Evolutionary conservation across 2,113 vertebrate species (phyloP), one percentile per base, ranked within the genome.

Genomic region (Agelaius phoeniceus): DNA sequence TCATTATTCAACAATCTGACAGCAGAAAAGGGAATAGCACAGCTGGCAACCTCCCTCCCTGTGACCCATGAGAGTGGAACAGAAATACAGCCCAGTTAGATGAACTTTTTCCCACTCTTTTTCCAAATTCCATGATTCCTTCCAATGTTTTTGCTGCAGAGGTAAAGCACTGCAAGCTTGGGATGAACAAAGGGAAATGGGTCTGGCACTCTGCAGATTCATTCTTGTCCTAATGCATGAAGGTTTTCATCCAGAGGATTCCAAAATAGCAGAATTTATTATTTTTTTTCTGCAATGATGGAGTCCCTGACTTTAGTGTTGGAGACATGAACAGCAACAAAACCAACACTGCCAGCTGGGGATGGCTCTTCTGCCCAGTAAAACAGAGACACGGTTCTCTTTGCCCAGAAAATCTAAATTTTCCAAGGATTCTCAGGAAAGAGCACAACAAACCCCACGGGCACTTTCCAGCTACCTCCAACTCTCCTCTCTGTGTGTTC

Each of bases 1-100:
- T 28, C 94, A 92, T 95, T 65, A 87, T n/a, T 94, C 92, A 96
- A 46, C 26, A 46, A 1, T 66, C 57, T 96, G 94, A 96, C 92
- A 95, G 85, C 6, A 17, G 62, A 77, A 74, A 90, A 95, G 87
- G 65, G 61, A 92, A 27, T 4, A 75, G n/a, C 93, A 81, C 41
- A 63, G 73, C 8, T 67, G 72, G 55, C 0, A 28, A 41, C 76
- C 68, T 96, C 79, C 59, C 49, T 82, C 77, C 49, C 89, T 46
- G 21, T 4, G 68, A 74, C 39, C 92, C 73, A 21, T 35, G 79
- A 75, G 93, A 90, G 58, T 52, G 91, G 61, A n/a, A 72, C 84
- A 93, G 3, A 93, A 94, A 94, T 12, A 75, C 16, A 61, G 44
- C 26, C 35, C 52, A 23, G 15, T 15, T 17, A 15, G 68, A 31